Evolutionary conservation across 2,888 invertebrate species (phyloP).

Genomic region (Lycaena phlaeas): DNA sequence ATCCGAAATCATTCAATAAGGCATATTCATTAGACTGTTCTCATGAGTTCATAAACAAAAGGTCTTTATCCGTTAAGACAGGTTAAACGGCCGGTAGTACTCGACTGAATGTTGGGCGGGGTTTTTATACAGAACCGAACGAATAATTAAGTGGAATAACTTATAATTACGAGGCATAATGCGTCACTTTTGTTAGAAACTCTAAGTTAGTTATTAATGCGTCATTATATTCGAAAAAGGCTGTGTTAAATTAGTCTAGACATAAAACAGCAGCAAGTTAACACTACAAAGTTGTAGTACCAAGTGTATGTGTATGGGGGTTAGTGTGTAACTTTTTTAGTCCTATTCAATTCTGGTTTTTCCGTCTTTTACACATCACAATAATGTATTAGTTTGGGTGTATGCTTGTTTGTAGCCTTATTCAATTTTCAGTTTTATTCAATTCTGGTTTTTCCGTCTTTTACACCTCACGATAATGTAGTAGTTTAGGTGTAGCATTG

Average conservation of each 20-base stretch:
- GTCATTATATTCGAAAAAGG: background rate
- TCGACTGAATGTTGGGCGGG: constrained; percentile 50
- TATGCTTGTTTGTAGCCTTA: no score
- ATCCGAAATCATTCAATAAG: constrained; percentile 39
- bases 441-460: no score
- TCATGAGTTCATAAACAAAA: constrained; percentile 59
- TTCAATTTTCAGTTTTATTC: no score
- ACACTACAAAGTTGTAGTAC: no score
- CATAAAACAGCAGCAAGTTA: no score
- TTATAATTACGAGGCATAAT: constrained; percentile 43
- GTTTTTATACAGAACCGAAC: constrained; percentile 50
- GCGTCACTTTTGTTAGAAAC: constrained; percentile 16
- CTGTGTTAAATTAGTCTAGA: background rate
- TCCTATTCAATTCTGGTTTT: no score
- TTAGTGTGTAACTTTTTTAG: no score
- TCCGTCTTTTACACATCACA: no score
- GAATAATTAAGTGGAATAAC: constrained; percentile 52
- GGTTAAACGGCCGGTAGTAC: constrained; percentile 32
- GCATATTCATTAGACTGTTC: constrained; percentile 43
- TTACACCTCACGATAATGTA: no score
- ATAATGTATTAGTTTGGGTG: no score
- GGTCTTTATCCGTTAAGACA: constrained; percentile 40
- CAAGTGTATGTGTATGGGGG: no score
- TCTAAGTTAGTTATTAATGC: constrained; percentile 14
- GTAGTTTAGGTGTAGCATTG: no score